Evolutionary conservation across 2,888 invertebrate species (phyloP), one percentile per base, ranked within the genome.

Genomic region (Exephanes ischioxanthus): DNA sequence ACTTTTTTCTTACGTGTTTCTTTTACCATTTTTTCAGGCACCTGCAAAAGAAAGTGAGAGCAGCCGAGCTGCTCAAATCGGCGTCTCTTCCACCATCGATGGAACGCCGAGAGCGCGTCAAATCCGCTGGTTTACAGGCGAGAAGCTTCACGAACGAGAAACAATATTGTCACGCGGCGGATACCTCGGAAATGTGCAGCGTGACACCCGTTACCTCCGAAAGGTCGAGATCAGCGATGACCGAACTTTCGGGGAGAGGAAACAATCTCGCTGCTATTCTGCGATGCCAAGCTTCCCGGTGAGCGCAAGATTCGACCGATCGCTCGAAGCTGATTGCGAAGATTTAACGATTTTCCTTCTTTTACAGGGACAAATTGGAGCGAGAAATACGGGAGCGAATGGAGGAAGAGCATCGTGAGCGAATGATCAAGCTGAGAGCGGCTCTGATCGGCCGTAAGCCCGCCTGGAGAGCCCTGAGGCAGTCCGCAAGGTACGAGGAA

Each of bases 61-160:
- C 97, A 0, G 96, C 96, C 88, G 97, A 97, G 93, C 94, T 97
- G 95, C 93, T 97, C 73, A 95, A 95, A 84, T 95, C 95, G 0
- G 95, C 97, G 0, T 96, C 95, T 51, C 94, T 96, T 82, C 97
- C 97, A 0, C 96, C 96, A 0, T 95, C 95, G 1, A 97, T 97
- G 96, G 96, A 96, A 0, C 94, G 95, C 76, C 94, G 97, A 41
- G 96, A 97, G 88, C 92, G 93, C 30, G 86, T 91, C 0, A 91
- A 91, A 80, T 90, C 91, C 22, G 90, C 90, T 5, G 88, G 87
- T 71, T 77, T 87, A 7, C 85, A 88, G 37, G 45, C 83, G 22
- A 87, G 90, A 63, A 89, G 89, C 75, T 89, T 79, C 11, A 79
- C 83, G 0, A 89, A 85, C 58, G 89, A 88, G 58, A 88, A 85